These are phyloP conservation scores for Echinops telfairi DNA, from an alignment of 2,113 vertebrate species.

Conservation along the genomic window DNA sequence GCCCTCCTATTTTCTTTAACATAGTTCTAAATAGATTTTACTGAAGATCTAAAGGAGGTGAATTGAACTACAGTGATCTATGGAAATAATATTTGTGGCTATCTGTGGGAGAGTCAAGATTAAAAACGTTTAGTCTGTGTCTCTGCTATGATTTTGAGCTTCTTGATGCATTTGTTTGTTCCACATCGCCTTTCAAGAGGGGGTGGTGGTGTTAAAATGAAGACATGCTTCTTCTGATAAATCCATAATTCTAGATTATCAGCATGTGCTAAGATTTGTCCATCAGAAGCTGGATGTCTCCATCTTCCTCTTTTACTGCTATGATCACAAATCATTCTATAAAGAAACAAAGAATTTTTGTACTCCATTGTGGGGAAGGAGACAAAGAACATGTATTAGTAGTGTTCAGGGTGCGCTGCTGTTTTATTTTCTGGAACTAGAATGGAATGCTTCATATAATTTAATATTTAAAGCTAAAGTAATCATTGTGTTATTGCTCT, in stretches of 20 bases:
- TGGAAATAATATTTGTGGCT: constrained; percentile 61
- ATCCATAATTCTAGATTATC: neutral
- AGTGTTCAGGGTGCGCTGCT: neutral
- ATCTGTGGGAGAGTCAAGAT: constrained; percentile 19
- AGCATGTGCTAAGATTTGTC: constrained; percentile 38
- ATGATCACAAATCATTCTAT: constrained; percentile 31
- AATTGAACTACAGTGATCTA: neutral
- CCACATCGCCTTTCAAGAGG: neutral
- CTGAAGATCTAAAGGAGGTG: neutral
- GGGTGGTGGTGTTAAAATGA: constrained; percentile 18
- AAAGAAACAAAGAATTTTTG: constrained; percentile 42
- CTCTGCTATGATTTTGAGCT: constrained; percentile 60
- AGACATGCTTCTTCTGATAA: constrained; percentile 15
- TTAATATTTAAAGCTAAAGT: constrained; percentile 34
- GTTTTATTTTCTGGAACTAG: constrained; percentile 21
- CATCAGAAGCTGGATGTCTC: neutral
- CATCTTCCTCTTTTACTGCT: neutral
- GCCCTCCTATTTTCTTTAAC: constrained; percentile 57
- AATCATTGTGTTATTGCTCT: neutral
- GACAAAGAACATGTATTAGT: neutral
- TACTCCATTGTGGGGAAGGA: neutral
- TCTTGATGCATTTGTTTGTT: neutral
- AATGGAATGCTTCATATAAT: constrained; percentile 23
- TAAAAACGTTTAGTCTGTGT: constrained; percentile 52
- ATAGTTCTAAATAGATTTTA: constrained; percentile 57